Percentiles rank a stretch among this genome's conserved stretches.
Conservation (phyloP, 2,888 invertebrate species). For the Aleiodes alternator region DNA sequence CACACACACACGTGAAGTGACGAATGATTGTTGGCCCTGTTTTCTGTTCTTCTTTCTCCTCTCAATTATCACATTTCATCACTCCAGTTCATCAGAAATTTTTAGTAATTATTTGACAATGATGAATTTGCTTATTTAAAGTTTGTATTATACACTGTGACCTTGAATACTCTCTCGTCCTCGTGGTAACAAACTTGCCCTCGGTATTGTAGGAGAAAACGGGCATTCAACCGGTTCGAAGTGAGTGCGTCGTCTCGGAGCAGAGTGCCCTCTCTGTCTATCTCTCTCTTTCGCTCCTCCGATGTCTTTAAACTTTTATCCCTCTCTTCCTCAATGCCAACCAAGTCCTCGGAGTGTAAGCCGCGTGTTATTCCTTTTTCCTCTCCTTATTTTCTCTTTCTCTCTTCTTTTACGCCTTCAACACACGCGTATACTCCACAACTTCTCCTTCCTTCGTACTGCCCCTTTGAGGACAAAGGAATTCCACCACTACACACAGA, state of each 20-base stretch:
- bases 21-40: neutral
- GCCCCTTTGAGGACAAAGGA: conserved; percentile 68
- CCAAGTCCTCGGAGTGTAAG: conserved; percentile 40
- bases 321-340: conserved; percentile 29
- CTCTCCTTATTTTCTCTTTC: neutral
- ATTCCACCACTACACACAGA: conserved; percentile 63
- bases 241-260: conserved; percentile 49
- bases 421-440: conserved; percentile 32
- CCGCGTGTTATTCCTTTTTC: conserved; percentile 21
- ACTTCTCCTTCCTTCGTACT: conserved; percentile 31
- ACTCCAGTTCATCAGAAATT: neutral
- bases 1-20: conserved; percentile 5
- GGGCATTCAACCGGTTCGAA: conserved; percentile 63
- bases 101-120: neutral
- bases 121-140: neutral
- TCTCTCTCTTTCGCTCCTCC: neutral
- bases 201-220: conserved; percentile 56
- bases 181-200: conserved; percentile 49
- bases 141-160: conserved; percentile 34
- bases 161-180: conserved; percentile 52
- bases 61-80: neutral
- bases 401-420: conserved; percentile 35
- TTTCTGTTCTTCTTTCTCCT: neutral
- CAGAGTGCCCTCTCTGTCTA: conserved; percentile 26
- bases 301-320: conserved; percentile 17